Percentiles rank a stretch among this genome's conserved stretches.
phyloP scores from a whole-genome alignment of 2,113 vertebrate genomes.

The Chiloscyllium plagiosum region DNA sequence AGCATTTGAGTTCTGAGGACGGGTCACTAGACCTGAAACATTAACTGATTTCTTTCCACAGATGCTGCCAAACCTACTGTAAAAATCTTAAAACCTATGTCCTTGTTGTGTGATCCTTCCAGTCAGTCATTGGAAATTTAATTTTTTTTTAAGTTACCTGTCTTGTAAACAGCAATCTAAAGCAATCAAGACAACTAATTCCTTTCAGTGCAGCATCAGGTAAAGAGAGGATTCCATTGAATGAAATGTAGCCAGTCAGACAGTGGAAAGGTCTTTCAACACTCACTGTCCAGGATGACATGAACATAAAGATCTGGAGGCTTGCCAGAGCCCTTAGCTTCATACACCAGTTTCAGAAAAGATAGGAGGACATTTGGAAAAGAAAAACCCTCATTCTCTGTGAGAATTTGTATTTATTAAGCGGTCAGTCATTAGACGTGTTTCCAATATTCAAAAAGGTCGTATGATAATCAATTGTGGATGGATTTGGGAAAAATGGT shows the following conservation, averaged over 20 bases:
- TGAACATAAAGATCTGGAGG: not conserved
- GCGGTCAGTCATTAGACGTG: not conserved
- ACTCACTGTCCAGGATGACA: not conserved
- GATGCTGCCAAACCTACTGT: too few relatives aligned
- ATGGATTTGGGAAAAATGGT: not conserved
- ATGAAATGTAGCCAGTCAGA: not conserved
- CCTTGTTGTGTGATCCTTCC: too few relatives aligned
- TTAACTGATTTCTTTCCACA: too few relatives aligned
- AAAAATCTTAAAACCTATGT: too few relatives aligned
- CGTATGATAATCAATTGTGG: not conserved
- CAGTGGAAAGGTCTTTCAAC: not conserved
- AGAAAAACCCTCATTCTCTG: not conserved
- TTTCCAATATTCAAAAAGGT: not conserved
- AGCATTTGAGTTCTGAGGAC: too few relatives aligned
- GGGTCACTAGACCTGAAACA: too few relatives aligned
- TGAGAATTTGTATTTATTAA: not conserved
- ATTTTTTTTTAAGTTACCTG: not conserved
- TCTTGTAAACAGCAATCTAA: not conserved
- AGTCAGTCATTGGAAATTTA: too few relatives aligned
- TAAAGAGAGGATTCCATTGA: not conserved
- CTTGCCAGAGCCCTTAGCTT: not conserved
- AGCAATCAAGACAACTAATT: not conserved
- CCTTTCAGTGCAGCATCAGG: not conserved
- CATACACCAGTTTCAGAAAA: not conserved
- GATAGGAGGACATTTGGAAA: not conserved